These are phyloP conservation scores for Arenicola marina DNA, from an alignment of 2,888 invertebrate species.

Conservation along the genomic window DNA sequence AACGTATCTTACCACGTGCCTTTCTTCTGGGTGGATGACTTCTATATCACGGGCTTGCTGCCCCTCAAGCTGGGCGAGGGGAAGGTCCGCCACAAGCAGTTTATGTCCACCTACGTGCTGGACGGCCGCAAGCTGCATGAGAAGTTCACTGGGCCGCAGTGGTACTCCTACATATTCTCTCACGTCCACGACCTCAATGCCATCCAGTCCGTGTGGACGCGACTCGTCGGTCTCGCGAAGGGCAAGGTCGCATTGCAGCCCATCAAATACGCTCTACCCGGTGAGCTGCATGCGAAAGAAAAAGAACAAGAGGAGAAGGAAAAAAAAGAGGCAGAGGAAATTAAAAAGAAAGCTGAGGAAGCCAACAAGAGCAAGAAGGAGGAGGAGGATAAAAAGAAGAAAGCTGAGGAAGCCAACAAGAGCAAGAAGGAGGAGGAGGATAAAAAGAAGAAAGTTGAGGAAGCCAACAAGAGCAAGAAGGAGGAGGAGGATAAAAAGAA, in stretches of 20 bases:
- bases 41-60: constrained; percentile 81
- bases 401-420: too few relatives aligned
- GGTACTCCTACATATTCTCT: constrained; percentile 48
- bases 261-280: constrained; percentile 1
- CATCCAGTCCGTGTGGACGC: constrained; percentile 50
- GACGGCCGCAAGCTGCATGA: constrained; percentile 46
- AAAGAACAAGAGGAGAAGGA: too few relatives aligned
- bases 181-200: constrained; percentile 50
- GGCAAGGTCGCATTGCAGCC: constrained; percentile 7
- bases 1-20: constrained; percentile 67
- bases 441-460: too few relatives aligned
- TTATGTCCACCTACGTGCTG: constrained; percentile 53
- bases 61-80: constrained; percentile 40
- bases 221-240: constrained; percentile 28
- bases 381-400: too few relatives aligned
- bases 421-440: too few relatives aligned
- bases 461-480: too few relatives aligned
- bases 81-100: constrained; percentile 45
- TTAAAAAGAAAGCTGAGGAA: too few relatives aligned
- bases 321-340: too few relatives aligned
- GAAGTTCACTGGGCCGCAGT: constrained; percentile 47
- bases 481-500: too few relatives aligned
- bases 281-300: too few relatives aligned
- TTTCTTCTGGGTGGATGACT: constrained; percentile 83
- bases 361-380: too few relatives aligned